A percentile compares a stretch with the other conserved stretches of the same genome.
phyloP scores from a whole-genome alignment of 2,888 invertebrate species.

The Cyclophora punctaria region DNA sequence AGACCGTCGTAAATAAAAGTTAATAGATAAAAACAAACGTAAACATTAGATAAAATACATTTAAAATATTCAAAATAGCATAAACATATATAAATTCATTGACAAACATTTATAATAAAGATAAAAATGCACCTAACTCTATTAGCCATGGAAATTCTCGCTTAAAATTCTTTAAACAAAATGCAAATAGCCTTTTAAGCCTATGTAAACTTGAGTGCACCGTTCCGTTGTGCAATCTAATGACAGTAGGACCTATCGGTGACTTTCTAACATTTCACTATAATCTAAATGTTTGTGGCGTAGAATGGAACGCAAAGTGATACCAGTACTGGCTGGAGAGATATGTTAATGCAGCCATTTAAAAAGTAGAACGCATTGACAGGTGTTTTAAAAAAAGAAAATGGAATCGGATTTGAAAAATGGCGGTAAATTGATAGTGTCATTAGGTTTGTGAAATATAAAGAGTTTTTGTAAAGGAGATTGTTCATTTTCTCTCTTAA shows the following conservation, averaged over 20 bases:
- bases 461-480: no score
- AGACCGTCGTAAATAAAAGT: no score
- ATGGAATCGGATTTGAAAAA: conserved; percentile 14
- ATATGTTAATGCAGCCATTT: conserved; percentile 30
- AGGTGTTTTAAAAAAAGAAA: conserved; percentile 6
- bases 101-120: background rate
- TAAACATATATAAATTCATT: background rate
- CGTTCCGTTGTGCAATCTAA: conserved; percentile 38
- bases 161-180: conserved; percentile 13
- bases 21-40: no score
- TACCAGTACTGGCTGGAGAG: conserved; percentile 27
- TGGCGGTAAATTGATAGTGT: background rate
- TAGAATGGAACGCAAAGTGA: conserved; percentile 27
- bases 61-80: no score
- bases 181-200: conserved; percentile 29
- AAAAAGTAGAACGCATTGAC: conserved; percentile 29
- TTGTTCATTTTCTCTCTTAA: no score
- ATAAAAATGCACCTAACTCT: background rate
- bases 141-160: conserved; percentile 16
- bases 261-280: conserved; percentile 47
- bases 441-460: no score
- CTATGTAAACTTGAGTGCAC: conserved; percentile 31
- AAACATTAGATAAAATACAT: no score
- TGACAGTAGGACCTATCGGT: conserved; percentile 32
- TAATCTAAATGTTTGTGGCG: conserved; percentile 43